Base-by-base conservation (phyloP, 2,797 vertebrate genomes). In the Danio choprae region DNA sequence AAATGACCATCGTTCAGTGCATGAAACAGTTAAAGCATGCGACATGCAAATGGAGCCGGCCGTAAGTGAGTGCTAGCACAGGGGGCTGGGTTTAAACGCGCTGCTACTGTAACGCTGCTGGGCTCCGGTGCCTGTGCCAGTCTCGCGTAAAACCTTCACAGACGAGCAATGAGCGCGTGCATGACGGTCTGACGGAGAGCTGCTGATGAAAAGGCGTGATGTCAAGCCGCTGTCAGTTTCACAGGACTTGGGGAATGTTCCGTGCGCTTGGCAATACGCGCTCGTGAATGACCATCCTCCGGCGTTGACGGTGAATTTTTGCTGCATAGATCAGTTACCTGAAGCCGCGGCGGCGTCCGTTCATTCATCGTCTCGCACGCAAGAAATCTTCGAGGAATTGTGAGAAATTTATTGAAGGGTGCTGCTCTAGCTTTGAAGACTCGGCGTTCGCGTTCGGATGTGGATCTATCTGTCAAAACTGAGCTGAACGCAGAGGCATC, bases 1-100 rank as follows among this genome's bases (percentile, higher is more conserved):
- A 77, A 46, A 56, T 40, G 46, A 43, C 10, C 15, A 43, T 29
- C 7, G 22, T 40, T 73, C 48, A 11, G 40, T 64, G 40, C 40
- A 55, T 44, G 68, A 93, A 93, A 91, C 90, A 50, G 92, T 94
- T 94, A 94, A 94, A 87, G 58, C 74, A 75, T 77, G 83, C 84
- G 83, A 84, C 83, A 84, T 87, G 88, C 84, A 86, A 81, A 89
- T 87, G 87, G 90, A 84, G 72, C 75, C 46, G 71, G 74, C 53
- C 12, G 70, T 63, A 65, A 79, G 80, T 79, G 70, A 78, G 87
- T 86, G 91, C 87, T 90, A 84, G 72, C 86, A 91, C 80, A 71
- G 91, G 81, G 91, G 92, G 92, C 81, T 90, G 92, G 90, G 83
- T 94, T 87, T 93, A 90, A 86, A 85, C 88, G 86, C 75, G 87